Base-by-base conservation (phyloP, 2,113 vertebrate genomes). In the Vanacampus margaritifer region DNA sequence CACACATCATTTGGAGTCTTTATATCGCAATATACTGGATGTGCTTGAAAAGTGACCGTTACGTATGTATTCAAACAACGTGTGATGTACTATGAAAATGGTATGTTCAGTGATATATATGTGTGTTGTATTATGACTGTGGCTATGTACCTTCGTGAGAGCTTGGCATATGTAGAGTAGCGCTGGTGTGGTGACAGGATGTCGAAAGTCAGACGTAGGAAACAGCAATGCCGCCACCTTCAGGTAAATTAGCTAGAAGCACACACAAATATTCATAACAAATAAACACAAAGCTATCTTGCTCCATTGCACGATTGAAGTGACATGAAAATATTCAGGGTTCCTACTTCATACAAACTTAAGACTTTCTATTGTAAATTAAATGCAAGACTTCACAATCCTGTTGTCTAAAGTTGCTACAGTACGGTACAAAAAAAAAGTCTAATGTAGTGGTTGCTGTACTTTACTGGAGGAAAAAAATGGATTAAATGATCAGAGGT, bases 171-270 rank as follows among this genome's bases (percentile, higher is more conserved):
- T 91, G 80, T 94, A 95, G 3, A 94, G 71, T 69, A 98, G 85
- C 0, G 94, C 93, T 2, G 97, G 97, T 3, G 96, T 98, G 24
- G 93, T 93, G 6, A 98, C 94, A 0, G 95, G 94, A 65, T 99
- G 97, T 87, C 95, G 82, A 88, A 96, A 96, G 82, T 99, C 97
- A 0, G 97, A 99, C 16, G 95, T 93, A 0, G 97, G 95, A 75
- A 99, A 99, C 65, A 98, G 78, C 11, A 96, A 73, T 1, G 92
- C 92, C 0, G 81, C 78, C n/a, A 99, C 88, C 84, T 97, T 98
- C 88, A 98, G 85, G 73, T 95, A 93, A 54, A 98, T 46, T 1
- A 98, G 87, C 97, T 99, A 68, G 57, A 79, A 65, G 76, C 36
- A 65, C 7, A 59, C n/a, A 48, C 26, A 35, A 26, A 67, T 17